A percentile compares a stretch with the other conserved stretches of the same genome.
Conservation (phyloP, 2,797 vertebrate species). For the Trichosurus vulpecula region DNA sequence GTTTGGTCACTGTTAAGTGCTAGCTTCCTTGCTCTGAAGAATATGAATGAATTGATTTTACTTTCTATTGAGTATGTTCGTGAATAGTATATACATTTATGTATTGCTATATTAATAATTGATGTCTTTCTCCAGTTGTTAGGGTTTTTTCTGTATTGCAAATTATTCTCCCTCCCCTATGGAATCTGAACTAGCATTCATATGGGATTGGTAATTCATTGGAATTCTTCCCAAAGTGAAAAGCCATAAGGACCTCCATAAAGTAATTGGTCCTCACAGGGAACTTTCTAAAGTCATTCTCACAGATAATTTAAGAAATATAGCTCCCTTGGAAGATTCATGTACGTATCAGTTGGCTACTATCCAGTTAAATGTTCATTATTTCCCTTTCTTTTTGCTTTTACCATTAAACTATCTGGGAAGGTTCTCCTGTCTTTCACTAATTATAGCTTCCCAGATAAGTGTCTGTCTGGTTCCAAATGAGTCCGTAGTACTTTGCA, state of each 20-base stretch:
- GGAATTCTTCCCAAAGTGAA: not conserved
- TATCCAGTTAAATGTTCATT: not conserved
- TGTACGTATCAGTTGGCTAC: not conserved
- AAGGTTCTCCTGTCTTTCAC: not conserved
- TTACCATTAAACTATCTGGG: not conserved
- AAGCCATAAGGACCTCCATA: not conserved
- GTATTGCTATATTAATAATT: not conserved
- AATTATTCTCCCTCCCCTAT: not conserved
- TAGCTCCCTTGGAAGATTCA: not conserved
- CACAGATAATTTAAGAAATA: not conserved
- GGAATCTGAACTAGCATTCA: not conserved
- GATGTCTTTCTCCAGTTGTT: not conserved
- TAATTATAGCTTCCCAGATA: not conserved
- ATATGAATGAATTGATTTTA: not conserved
- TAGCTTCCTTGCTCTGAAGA: not conserved
- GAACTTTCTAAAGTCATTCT: not conserved
- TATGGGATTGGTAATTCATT: not conserved
- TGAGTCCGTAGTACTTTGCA: not conserved
- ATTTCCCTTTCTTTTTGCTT: not conserved
- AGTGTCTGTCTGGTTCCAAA: not conserved
- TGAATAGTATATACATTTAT: not conserved
- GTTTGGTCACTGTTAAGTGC: not conserved
- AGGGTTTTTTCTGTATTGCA: not conserved
- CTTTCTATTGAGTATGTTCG: not conserved
- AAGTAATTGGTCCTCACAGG: not conserved